phyloP scores from a whole-genome alignment of 92 coral and sea anemone species.

The Palythoa heliodiscus region DNA sequence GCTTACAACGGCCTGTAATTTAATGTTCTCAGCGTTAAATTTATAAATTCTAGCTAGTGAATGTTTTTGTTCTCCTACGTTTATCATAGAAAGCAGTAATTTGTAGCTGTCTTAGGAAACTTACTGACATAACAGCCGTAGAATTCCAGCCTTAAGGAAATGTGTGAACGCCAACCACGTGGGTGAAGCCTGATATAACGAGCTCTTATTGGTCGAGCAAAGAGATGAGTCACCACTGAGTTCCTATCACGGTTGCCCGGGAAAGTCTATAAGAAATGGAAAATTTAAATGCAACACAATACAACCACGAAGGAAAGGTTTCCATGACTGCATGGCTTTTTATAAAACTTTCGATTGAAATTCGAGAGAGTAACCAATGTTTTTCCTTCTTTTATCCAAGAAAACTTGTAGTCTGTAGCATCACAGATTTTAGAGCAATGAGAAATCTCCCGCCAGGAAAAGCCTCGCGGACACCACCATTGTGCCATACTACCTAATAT shows the following conservation, averaged over 20 bases:
- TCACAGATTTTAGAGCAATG: too few species aligned
- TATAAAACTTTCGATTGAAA: too few species aligned
- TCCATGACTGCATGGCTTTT: too few species aligned
- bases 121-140: slow-evolving; percentile 79
- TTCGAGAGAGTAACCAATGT: too few species aligned
- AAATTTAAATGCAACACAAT: neutral
- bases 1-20: slow-evolving; percentile 65
- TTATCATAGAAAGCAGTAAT: neutral
- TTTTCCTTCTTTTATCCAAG: too few species aligned
- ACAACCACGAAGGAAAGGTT: too few species aligned
- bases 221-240: slow-evolving; percentile 60
- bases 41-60: too few species aligned
- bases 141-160: slow-evolving; percentile 83
- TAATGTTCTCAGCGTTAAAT: neutral
- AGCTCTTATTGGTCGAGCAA: slow-evolving; percentile 69
- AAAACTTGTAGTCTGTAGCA: too few species aligned
- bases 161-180: slow-evolving; percentile 63
- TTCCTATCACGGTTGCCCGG: slow-evolving; percentile 62
- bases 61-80: too few species aligned
- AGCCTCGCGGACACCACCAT: too few species aligned
- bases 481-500: too few species aligned
- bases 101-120: neutral
- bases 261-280: slow-evolving; percentile 54
- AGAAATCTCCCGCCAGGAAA: too few species aligned
- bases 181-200: slow-evolving; percentile 72